Evolutionary conservation across 2,113 vertebrate species (phyloP).

Genomic region (Cheirogaleus medius): DNA sequence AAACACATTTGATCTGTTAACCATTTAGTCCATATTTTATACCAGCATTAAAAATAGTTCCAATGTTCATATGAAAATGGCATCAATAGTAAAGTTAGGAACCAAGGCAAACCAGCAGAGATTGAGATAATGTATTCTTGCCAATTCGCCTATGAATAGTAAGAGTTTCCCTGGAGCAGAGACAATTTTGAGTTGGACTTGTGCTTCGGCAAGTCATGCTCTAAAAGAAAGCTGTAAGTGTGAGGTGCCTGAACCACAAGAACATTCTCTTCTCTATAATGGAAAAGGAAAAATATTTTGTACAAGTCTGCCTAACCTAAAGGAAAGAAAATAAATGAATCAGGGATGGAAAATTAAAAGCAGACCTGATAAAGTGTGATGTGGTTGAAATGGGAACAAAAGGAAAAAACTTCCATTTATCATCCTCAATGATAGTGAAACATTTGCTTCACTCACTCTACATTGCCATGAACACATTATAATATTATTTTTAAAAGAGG

Average conservation of each 20-base stretch:
- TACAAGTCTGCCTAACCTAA: neutral
- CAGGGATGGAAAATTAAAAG: conserved; percentile 8
- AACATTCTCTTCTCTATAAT: neutral
- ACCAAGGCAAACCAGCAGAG: neutral
- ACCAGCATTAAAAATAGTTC: conserved; percentile 3
- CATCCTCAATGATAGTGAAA: neutral
- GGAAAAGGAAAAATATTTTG: neutral
- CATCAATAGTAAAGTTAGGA: neutral
- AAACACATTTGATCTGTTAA: neutral
- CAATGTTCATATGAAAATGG: neutral
- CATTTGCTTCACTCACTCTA: neutral
- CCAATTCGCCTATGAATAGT: neutral
- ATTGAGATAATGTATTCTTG: neutral
- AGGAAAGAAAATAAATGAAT: neutral
- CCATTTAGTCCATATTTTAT: neutral
- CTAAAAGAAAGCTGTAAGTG: neutral
- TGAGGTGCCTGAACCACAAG: neutral
- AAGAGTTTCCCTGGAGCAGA: neutral
- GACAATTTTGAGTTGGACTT: neutral
- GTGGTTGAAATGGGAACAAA: neutral
- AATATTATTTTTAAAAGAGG: neutral
- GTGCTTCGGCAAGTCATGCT: neutral
- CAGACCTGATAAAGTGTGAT: neutral
- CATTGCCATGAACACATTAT: neutral
- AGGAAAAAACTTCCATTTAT: neutral